phyloP scores from a whole-genome alignment of 2,113 vertebrate species.

The Dicerorhinus sumatrensis region DNA sequence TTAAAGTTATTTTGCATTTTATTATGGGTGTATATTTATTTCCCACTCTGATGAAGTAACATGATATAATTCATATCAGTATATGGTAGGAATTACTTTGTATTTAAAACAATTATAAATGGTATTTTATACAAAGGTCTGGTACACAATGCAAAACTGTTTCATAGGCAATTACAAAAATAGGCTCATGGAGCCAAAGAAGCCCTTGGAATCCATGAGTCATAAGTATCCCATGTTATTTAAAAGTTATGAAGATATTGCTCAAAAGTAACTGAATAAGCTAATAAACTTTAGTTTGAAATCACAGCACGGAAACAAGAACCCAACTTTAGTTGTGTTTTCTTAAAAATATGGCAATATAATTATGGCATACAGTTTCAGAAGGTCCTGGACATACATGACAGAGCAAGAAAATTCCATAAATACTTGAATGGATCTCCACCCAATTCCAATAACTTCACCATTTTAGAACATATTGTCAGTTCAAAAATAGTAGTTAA shows the following conservation, averaged over 20 bases:
- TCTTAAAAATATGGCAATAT: background rate
- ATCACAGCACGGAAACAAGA: background rate
- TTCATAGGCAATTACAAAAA: conserved; percentile 5
- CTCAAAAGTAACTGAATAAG: background rate
- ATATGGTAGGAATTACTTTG: conserved; percentile 3
- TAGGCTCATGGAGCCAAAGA: background rate
- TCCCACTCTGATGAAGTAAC: background rate
- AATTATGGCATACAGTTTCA: background rate
- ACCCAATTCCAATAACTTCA: background rate
- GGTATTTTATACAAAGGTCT: background rate
- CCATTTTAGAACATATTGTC: background rate
- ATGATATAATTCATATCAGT: background rate
- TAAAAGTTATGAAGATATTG: background rate
- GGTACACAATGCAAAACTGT: background rate
- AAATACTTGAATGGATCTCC: background rate
- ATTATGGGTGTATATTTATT: background rate
- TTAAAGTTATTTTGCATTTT: background rate
- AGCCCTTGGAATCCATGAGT: background rate
- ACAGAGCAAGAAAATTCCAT: background rate
- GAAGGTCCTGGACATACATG: background rate
- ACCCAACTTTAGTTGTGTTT: background rate
- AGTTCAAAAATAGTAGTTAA: background rate
- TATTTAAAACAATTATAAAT: conserved; percentile 25
- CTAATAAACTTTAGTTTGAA: background rate
- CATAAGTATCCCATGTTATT: background rate